A percentile compares a stretch with the other conserved stretches of the same genome.
These are phyloP conservation scores for Pogonomyrmex californicus DNA, from an alignment of 1,140 invertebrate species.

Conservation along the genomic window DNA sequence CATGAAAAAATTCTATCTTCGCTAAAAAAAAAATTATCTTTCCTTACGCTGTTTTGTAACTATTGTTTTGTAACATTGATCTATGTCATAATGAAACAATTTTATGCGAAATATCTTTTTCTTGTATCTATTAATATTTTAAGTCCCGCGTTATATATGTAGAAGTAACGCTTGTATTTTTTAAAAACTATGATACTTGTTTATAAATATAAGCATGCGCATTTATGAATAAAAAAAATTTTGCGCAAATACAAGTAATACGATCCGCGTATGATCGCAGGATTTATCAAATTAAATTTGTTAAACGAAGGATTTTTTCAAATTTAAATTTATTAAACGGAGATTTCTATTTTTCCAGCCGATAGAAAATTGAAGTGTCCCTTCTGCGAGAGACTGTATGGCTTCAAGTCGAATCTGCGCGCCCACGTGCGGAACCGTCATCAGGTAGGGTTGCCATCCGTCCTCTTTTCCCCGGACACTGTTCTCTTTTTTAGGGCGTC, in stretches of 20 bases:
- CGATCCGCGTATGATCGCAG: background rate
- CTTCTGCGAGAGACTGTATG: conserved; percentile 96
- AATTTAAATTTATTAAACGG: background rate
- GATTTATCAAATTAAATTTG: background rate
- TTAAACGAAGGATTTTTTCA: background rate
- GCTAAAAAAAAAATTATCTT: background rate
- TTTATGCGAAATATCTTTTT: background rate
- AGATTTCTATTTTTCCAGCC: conserved; percentile 84
- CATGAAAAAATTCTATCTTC: conserved; percentile 24
- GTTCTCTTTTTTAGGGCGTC: no score
- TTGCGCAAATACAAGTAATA: background rate
- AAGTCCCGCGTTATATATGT: background rate
- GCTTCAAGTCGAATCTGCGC: conserved; percentile 96
- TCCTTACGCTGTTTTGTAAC: background rate
- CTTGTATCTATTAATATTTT: conserved; percentile 5
- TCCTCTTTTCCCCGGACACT: no score
- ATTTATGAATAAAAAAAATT: background rate
- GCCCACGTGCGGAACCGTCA: conserved; percentile 96
- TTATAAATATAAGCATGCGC: background rate
- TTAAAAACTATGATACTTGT: background rate
- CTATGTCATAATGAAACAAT: background rate
- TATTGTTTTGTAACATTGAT: background rate
- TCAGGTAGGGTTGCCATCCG: conserved; percentile 84
- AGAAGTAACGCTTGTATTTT: background rate
- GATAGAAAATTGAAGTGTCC: conserved; percentile 96